Conservation (phyloP, 1,140 invertebrate species). For the Daktulosphaira vitifoliae region DNA sequence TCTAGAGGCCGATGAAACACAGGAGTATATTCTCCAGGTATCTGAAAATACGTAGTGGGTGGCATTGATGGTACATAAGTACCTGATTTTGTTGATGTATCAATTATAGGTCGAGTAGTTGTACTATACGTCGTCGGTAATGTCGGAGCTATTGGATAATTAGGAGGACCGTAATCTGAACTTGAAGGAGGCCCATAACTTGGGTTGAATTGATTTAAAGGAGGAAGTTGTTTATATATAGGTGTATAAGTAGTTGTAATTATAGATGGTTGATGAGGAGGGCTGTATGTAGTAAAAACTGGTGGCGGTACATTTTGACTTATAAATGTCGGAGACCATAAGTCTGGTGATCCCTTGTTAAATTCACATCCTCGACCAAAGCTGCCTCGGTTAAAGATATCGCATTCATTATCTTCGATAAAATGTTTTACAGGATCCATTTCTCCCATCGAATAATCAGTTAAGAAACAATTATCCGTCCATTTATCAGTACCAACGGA, state of each 20-base stretch:
- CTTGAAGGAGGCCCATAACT: conserved; percentile 6
- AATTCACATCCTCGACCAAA: conserved; percentile 68
- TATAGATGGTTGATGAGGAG: neutral
- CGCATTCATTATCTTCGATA: conserved; percentile 53
- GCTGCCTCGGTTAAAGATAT: conserved; percentile 66
- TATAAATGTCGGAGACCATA: neutral
- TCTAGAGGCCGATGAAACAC: neutral
- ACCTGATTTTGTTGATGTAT: neutral
- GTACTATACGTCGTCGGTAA: conserved; percentile 20
- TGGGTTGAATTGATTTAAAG: neutral
- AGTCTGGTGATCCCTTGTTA: conserved; percentile 41
- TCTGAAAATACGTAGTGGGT: conserved; percentile 2
- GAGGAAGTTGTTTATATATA: neutral
- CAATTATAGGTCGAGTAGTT: neutral
- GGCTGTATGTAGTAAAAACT: neutral
- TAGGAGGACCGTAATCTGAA: neutral
- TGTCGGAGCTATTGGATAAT: neutral
- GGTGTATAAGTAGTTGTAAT: neutral
- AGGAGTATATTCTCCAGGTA: conserved; percentile 1
- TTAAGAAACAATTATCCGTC: conserved; percentile 61
- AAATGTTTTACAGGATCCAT: conserved; percentile 52
- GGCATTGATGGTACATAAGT: conserved; percentile 4
- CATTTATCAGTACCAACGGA: conserved; percentile 52
- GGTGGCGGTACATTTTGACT: neutral
- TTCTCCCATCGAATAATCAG: conserved; percentile 57